Percentiles rank a stretch among this genome's conserved stretches.
phyloP scores from a whole-genome alignment of 2,888 invertebrate genomes.

The Chromoteleia sp. region DNA sequence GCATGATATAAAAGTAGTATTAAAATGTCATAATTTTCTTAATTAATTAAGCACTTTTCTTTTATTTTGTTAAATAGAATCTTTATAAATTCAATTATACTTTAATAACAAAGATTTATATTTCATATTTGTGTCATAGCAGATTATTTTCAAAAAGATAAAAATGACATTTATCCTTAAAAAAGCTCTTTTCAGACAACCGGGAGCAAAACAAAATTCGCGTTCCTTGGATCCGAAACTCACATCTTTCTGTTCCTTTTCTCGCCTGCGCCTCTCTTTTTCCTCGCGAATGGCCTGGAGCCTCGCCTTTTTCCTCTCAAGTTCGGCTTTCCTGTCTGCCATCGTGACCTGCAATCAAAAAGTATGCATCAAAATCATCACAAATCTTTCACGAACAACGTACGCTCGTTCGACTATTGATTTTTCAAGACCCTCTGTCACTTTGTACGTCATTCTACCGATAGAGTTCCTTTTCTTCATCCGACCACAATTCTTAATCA shows the following conservation, averaged over 20 bases:
- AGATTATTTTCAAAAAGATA: neutral
- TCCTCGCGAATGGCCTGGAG: slow-evolving; percentile 95
- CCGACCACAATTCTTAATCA: slow-evolving; percentile 25
- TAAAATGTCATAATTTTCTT: no score
- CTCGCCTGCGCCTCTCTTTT: slow-evolving; percentile 93
- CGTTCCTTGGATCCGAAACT: slow-evolving; percentile 81
- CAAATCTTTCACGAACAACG: neutral
- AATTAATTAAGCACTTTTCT: no score
- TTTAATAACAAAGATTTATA: no score
- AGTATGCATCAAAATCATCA: neutral
- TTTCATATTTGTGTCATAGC: no score
- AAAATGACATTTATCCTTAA: neutral
- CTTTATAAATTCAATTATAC: no score
- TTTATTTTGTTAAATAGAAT: no score
- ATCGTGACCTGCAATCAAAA: slow-evolving; percentile 84
- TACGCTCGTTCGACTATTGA: slow-evolving; percentile 39
- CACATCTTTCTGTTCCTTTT: slow-evolving; percentile 95
- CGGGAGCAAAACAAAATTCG: neutral
- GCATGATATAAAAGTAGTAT: no score
- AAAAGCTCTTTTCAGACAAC: neutral
- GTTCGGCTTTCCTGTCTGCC: slow-evolving; percentile 96
- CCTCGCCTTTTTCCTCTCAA: slow-evolving; percentile 96
- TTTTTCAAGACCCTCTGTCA: slow-evolving; percentile 23
- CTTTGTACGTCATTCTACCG: neutral
- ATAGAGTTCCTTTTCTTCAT: slow-evolving; percentile 1